Percentiles rank a stretch among this genome's conserved stretches.
phyloP scores from a whole-genome alignment of 2,797 vertebrate species.

The Salmo trutta region DNA sequence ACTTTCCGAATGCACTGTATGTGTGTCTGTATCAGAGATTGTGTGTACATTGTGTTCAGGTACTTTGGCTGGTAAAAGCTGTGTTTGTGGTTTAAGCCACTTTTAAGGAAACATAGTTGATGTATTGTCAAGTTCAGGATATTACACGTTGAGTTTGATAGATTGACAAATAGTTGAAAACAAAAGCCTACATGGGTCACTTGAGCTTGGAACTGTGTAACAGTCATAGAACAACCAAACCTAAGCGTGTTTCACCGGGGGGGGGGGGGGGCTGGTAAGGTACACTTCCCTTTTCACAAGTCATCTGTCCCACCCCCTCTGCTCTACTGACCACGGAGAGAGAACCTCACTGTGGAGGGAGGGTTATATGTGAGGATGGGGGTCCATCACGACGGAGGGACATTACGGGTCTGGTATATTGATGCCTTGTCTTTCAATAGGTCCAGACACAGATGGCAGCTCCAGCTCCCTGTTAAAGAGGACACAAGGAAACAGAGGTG shows the following conservation, averaged over 20 bases:
- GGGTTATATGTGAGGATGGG: neutral
- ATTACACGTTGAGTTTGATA: conserved; percentile 35
- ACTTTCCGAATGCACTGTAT: neutral
- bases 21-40: neutral
- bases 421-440: conserved; percentile 96
- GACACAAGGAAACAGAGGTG: conserved; percentile 2
- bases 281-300: conserved; percentile 55
- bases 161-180: conserved; percentile 56
- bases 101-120: conserved; percentile 7
- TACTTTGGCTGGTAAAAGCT: conserved; percentile 41
- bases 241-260: conserved; percentile 42
- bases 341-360: neutral
- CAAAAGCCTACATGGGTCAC: conserved; percentile 46
- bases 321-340: neutral
- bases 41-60: conserved; percentile 1
- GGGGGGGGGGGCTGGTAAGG: conserved; percentile 14
- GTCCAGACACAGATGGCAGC: conserved; percentile 93
- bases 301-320: conserved; percentile 35
- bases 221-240: conserved; percentile 69
- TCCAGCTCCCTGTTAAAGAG: conserved; percentile 87
- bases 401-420: conserved; percentile 92
- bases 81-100: conserved; percentile 25
- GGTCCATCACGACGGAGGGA: conserved; percentile 72
- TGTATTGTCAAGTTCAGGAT: too few species aligned
- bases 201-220: conserved; percentile 72